A percentile compares a stretch with the other conserved stretches of the same genome.
Evolutionary conservation across 1,140 invertebrate species (phyloP).

Genomic region (Eufriesea mexicana): DNA sequence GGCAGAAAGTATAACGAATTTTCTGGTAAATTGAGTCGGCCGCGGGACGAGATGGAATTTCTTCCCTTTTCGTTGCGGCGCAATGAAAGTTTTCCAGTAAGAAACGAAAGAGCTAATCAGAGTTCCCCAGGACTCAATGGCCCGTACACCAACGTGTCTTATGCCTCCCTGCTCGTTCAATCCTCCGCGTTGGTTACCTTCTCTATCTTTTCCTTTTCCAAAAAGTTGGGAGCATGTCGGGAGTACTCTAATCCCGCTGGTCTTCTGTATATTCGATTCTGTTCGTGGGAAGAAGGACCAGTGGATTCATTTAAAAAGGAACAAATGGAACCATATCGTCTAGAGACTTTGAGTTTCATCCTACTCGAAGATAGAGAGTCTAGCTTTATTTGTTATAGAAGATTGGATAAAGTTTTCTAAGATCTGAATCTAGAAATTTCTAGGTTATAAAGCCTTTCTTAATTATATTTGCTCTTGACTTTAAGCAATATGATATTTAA

Average conservation of each 20-base stretch:
- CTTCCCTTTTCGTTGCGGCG: slow-evolving; percentile 16
- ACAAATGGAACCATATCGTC: slow-evolving; percentile 5
- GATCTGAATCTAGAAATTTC: not conserved
- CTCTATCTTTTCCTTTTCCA: not conserved
- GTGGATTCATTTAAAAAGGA: not conserved
- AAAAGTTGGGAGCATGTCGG: not conserved
- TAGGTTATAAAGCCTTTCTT: not conserved
- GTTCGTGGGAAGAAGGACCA: not conserved
- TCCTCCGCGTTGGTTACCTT: not conserved
- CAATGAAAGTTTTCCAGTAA: slow-evolving; percentile 72
- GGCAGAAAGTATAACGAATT: slow-evolving; percentile 74
- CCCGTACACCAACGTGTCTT: slow-evolving; percentile 59
- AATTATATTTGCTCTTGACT: no score
- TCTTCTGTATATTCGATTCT: not conserved
- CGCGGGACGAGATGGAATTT: slow-evolving; percentile 72
- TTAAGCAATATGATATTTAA: no score
- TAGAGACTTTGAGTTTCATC: not conserved
- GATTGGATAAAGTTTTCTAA: not conserved
- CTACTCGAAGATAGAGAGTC: no score
- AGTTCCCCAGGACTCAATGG: slow-evolving; percentile 74
- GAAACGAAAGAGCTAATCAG: slow-evolving; percentile 77
- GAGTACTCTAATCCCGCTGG: not conserved
- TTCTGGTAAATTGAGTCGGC: slow-evolving; percentile 75
- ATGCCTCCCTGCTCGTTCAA: not conserved
- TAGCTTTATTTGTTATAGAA: not conserved